Evolutionary conservation across 23 tunicate genomes (phyloP).

Genomic region (Trididemnum miniatum): DNA sequence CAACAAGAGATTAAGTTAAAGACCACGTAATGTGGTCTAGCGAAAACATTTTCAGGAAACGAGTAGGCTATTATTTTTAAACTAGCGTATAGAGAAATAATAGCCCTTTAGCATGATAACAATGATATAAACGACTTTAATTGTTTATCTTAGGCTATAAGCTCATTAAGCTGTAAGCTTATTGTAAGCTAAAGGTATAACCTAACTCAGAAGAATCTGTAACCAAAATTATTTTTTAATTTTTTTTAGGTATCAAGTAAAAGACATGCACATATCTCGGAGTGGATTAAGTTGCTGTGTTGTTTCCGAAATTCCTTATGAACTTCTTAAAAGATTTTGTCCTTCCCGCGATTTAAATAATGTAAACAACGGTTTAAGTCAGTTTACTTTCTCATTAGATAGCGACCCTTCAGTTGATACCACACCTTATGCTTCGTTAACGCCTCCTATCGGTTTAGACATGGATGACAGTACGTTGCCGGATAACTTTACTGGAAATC

Average conservation of each 20-base stretch:
- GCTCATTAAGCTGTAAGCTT: too few species aligned
- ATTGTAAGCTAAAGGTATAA: too few species aligned
- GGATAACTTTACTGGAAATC: too few species aligned
- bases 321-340: conserved; percentile 62
- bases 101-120: too few species aligned
- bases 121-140: too few species aligned
- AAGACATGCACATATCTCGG: conserved; percentile 87
- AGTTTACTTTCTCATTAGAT: not conserved
- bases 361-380: not conserved
- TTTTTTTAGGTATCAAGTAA: conserved; percentile 66
- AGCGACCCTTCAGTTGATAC: conserved; percentile 4
- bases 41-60: too few species aligned
- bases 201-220: not conserved
- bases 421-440: not conserved
- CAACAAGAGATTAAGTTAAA: too few species aligned
- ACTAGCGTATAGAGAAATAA: too few species aligned
- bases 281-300: conserved; percentile 90
- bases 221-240: not conserved
- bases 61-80: too few species aligned
- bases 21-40: too few species aligned
- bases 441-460: not conserved
- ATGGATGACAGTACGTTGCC: not conserved
- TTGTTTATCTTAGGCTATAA: too few species aligned
- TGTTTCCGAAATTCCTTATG: conserved; percentile 55
- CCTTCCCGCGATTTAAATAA: conserved; percentile 40